Evolutionary conservation across 2,888 invertebrate species (phyloP), one percentile per base, ranked within the genome.

Genomic region (Pelosia muscerda): DNA sequence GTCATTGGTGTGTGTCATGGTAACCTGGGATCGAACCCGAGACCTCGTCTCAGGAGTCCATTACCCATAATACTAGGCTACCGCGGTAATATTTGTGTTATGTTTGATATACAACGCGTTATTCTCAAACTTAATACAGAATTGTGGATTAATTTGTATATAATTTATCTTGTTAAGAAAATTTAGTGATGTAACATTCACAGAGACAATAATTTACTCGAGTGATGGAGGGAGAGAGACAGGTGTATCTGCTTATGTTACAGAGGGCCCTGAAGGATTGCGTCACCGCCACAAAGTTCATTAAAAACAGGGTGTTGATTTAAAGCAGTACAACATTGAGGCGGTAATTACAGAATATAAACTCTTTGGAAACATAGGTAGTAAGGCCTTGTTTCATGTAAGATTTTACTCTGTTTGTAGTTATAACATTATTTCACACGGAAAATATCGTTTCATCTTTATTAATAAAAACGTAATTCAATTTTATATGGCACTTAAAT

Each of bases 301-400:
- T 83, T 79, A 76, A 77, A 80, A 82, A 78, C 73, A 78, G 73
- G 71, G 69, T 42, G 42, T 42, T 82, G 76, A 79, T 80, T 80
- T 77, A 80, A 75, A 78, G 62, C 71, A 72, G 63, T 19, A 75
- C 70, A 70, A 71, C 71, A 75, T 75, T 75, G 71, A 68, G 68
- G 54, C 66, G 65, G 74, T 79, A 79, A 82, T 82, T 82, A 79
- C 72, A 77, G 74, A 62, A 69, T 77, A 64, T 73, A 77, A 75
- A 73, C 42, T 42, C 42, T 42, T 19, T 6, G 15, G 42, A 42
- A 38, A 38, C 38, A 38, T 13, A 6, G 19, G 19, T 42, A 11
- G 9, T 19, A 19, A 42, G 42, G 42, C 19, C 42, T 42, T 42
- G 42, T 42, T 42, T 42, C 6, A 42, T 19, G 42, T 42, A 42